These are phyloP conservation scores for Apodemus sylvaticus DNA, from an alignment of 2,113 vertebrate species.

Conservation along the genomic window DNA sequence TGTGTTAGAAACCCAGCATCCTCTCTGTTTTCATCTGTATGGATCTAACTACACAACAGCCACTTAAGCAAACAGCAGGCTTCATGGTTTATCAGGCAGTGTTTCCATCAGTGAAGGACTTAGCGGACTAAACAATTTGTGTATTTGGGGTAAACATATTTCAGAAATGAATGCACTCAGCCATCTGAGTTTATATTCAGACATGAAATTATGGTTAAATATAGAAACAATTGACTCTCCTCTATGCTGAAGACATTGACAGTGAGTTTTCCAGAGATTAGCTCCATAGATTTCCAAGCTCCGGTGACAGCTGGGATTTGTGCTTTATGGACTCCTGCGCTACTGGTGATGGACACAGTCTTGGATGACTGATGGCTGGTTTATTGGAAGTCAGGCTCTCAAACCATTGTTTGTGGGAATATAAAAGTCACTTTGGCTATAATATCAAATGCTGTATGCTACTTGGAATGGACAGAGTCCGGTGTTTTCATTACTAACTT, in stretches of 20 bases:
- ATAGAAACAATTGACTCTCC: slow-evolving; percentile 67
- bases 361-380: slow-evolving; percentile 9
- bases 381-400: slow-evolving; percentile 45
- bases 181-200: slow-evolving; percentile 71
- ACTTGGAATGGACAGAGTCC: slow-evolving; percentile 40
- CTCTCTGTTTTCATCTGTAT: not conserved
- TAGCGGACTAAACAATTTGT: slow-evolving; percentile 46
- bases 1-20: not conserved
- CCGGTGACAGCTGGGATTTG: not conserved
- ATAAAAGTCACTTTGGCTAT: slow-evolving; percentile 52
- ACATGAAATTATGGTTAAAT: slow-evolving; percentile 71
- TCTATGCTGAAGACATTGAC: slow-evolving; percentile 37
- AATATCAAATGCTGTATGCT: slow-evolving; percentile 62
- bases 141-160: slow-evolving; percentile 61
- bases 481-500: slow-evolving; percentile 63
- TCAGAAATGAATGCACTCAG: slow-evolving; percentile 65
- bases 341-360: slow-evolving; percentile 4
- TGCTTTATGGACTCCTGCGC: not conserved
- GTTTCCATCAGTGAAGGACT: slow-evolving; percentile 14
- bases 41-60: slow-evolving; percentile 2
- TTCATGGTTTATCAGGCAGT: slow-evolving; percentile 29
- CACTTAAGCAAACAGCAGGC: slow-evolving; percentile 35
- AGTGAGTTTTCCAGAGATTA: slow-evolving; percentile 41
- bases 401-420: not conserved
- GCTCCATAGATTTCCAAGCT: not conserved